phyloP scores from a whole-genome alignment of 2,797 vertebrate species.

The Amblyraja radiata region DNA sequence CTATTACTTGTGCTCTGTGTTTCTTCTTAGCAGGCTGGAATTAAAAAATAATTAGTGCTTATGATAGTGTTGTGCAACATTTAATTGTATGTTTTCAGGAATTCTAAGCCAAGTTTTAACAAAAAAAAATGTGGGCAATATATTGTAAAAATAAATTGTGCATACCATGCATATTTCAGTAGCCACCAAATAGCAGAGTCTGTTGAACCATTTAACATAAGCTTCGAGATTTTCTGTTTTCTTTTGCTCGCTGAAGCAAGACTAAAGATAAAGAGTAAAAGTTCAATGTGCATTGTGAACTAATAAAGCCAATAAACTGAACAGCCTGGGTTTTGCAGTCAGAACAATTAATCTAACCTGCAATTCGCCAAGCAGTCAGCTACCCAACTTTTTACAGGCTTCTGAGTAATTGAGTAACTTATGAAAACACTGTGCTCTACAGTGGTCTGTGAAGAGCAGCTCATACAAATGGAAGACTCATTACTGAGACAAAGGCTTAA shows the following conservation, averaged over 20 bases:
- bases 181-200: conserved; percentile 82
- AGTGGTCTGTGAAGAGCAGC: not conserved
- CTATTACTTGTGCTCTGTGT: conserved; percentile 80
- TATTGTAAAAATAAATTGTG: not conserved
- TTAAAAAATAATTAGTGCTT: not conserved
- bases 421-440: not conserved
- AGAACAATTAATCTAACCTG: too few relatives aligned
- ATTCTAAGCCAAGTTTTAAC: not conserved
- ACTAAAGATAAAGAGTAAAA: conserved; percentile 42
- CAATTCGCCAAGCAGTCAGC: not conserved
- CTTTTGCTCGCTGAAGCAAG: conserved; percentile 61
- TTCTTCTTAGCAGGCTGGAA: conserved; percentile 87
- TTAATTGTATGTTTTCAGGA: not conserved
- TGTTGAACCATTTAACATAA: conserved; percentile 89
- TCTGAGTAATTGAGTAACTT: not conserved
- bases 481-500: not conserved
- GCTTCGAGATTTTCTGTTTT: conserved; percentile 83
- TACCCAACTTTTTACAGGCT: not conserved
- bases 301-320: not conserved
- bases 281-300: not conserved
- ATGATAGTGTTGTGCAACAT: not conserved
- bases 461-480: not conserved
- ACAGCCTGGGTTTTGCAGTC: too few relatives aligned
- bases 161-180: conserved; percentile 89
- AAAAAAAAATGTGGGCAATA: not conserved